Conservation (phyloP, 2,113 vertebrate genomes). For the Blennius ocellaris region DNA sequence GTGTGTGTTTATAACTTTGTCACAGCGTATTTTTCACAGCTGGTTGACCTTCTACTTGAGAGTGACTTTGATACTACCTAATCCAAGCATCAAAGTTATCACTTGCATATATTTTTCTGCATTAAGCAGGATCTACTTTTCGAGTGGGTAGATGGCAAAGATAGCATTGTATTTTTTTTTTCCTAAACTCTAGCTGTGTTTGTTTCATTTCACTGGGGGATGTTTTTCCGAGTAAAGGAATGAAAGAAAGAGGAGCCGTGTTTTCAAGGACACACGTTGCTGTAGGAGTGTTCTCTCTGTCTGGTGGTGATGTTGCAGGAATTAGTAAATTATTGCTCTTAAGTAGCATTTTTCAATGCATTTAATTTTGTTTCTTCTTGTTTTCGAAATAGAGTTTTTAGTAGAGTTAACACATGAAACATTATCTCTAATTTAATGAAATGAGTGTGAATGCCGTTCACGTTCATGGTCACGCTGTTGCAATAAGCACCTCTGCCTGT, state of each 20-base stretch:
- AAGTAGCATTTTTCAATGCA: too few species aligned
- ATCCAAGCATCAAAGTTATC: background rate
- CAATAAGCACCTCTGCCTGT: background rate
- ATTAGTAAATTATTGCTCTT: constrained; percentile 6
- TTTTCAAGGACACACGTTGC: constrained; percentile 29
- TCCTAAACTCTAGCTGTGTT: background rate
- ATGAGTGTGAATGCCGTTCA: background rate
- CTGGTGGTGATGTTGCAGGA: constrained; percentile 3
- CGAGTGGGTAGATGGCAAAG: background rate
- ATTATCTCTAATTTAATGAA: too few species aligned
- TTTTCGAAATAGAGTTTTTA: too few species aligned
- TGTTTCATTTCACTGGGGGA: constrained; percentile 7
- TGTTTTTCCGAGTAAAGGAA: background rate
- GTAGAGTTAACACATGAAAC: too few species aligned
- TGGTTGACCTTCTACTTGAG: constrained; percentile 4
- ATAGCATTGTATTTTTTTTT: background rate
- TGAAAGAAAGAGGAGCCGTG: constrained; percentile 20
- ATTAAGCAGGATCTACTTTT: background rate
- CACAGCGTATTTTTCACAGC: background rate
- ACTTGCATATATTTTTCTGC: background rate
- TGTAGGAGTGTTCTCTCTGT: background rate
- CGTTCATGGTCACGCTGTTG: background rate
- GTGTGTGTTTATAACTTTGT: too few species aligned
- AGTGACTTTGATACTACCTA: constrained; percentile 14
- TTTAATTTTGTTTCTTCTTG: too few species aligned